Conservation (phyloP, 2,113 vertebrate genomes). For the Ceuthmochares aereus region DNA sequence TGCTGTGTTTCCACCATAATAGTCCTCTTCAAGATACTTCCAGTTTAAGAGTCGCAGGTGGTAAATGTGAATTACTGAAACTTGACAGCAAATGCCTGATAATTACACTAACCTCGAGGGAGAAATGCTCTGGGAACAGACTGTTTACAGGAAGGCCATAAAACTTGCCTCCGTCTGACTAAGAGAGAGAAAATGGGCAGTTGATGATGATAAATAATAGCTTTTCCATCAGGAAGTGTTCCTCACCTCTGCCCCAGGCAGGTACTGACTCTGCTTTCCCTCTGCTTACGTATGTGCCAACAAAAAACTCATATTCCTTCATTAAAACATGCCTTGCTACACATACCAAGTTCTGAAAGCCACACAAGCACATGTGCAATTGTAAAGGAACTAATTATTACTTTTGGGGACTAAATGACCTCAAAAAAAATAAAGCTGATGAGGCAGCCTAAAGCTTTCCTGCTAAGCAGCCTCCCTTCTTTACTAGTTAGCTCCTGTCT, state of each 20-base stretch:
- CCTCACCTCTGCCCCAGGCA: slow-evolving; percentile 51
- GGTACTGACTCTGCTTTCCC: neutral
- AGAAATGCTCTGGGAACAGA: slow-evolving; percentile 34
- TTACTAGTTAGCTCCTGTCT: neutral
- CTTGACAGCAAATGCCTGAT: neutral
- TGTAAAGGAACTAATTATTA: neutral
- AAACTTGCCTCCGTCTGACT: slow-evolving; percentile 65
- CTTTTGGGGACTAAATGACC: neutral
- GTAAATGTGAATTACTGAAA: slow-evolving; percentile 17
- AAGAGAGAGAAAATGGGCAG: slow-evolving; percentile 50
- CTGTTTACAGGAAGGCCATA: slow-evolving; percentile 36
- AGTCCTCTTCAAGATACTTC: neutral
- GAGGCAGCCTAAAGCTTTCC: neutral
- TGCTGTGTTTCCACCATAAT: neutral
- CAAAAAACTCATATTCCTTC: slow-evolving; percentile 25
- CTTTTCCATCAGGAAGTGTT: slow-evolving; percentile 57
- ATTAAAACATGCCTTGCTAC: slow-evolving; percentile 35
- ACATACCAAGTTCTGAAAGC: neutral
- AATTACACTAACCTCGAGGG: slow-evolving; percentile 32
- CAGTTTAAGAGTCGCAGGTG: neutral
- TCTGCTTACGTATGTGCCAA: neutral
- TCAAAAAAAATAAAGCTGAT: neutral
- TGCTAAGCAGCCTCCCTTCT: neutral
- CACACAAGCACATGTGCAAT: neutral
- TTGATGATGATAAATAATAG: slow-evolving; percentile 56